Base-by-base conservation (phyloP, 2,888 invertebrate genomes). In the Drosophila helvetica region DNA sequence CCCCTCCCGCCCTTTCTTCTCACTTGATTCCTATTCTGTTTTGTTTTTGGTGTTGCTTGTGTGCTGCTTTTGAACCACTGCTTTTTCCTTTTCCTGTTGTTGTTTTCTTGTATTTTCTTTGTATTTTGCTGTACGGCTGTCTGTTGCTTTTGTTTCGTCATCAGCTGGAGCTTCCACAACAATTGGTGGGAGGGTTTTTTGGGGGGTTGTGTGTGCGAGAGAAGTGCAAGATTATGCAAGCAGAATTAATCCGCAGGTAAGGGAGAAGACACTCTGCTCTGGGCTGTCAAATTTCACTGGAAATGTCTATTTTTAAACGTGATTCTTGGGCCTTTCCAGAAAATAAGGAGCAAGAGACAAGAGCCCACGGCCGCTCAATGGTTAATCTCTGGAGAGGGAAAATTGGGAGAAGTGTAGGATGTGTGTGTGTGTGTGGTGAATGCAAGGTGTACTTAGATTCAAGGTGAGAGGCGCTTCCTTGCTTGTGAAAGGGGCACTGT, bases 1-100 rank as follows among this genome's bases (percentile, higher is more conserved):
- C 25, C 38, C 18, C 15, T 47, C 42, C 38, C 2, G 2, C 15
- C 12, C 50, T 53, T 69, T 69, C 12, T 52, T 48, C 52, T 64
- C 56, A 50, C 50, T 19, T 33, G 43, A 27, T 73, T 58, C 50
- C 48, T 25, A 8, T 22, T 47, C 47, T 61, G n/a, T 22, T 38
- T 18, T 10, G 30, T 17, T 18, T 27, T 30, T 42, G n/a, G n/a
- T 33, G 42, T 30, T 38, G 22, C 17, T n/a, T 45, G 15, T 45
- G 17, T 57, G 30, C n/a, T n/a, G 30, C 22, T 10, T 25, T 25
- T 43, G 30, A n/a, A 12, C 51, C 22, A 17, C 27, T 33, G 51
- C 27, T 10, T 27, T 51, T 30, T 15, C 12, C 27, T 46, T 12
- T 18, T 48, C 27, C 30, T 43, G 27, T 12, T 30, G 1, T 51